phyloP scores from a whole-genome alignment of 2,113 vertebrate species.

The Rhinichthys klamathensis region DNA sequence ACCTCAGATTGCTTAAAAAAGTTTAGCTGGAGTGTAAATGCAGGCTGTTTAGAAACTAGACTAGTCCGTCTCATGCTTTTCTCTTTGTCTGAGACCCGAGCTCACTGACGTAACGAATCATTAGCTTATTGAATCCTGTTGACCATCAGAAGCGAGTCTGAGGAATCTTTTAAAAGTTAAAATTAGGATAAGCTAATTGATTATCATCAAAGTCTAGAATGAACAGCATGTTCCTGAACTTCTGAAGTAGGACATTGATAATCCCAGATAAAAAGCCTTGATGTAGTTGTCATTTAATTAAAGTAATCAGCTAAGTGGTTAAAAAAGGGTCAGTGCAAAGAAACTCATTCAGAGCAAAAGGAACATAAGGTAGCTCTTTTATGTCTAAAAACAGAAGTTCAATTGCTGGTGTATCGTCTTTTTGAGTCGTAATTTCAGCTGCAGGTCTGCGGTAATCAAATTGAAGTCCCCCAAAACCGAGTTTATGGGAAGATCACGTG shows the following conservation, averaged over 20 bases:
- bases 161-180: not conserved
- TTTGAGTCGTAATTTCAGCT: slow-evolving; percentile 50
- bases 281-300: not conserved
- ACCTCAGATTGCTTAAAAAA: slow-evolving; percentile 21
- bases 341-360: not conserved
- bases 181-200: slow-evolving; percentile 24
- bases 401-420: slow-evolving; percentile 40
- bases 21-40: not conserved
- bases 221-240: not conserved
- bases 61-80: not conserved
- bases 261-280: slow-evolving; percentile 1
- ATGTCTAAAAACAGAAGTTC: slow-evolving; percentile 38
- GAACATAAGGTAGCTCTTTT: slow-evolving; percentile 11
- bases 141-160: not conserved
- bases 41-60: slow-evolving; percentile 27
- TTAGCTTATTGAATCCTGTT: slow-evolving; percentile 34
- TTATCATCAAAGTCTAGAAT: slow-evolving; percentile 26
- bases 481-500: slow-evolving; percentile 50
- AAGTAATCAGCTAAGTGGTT: slow-evolving; percentile 21
- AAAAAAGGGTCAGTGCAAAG: slow-evolving; percentile 24
- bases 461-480: slow-evolving; percentile 47
- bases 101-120: slow-evolving; percentile 14
- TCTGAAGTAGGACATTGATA: not conserved
- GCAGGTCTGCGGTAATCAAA: slow-evolving; percentile 56
- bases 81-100: not conserved